Evolutionary conservation across 2,113 vertebrate species (phyloP).

Genomic region (Sinosuthora webbiana): DNA sequence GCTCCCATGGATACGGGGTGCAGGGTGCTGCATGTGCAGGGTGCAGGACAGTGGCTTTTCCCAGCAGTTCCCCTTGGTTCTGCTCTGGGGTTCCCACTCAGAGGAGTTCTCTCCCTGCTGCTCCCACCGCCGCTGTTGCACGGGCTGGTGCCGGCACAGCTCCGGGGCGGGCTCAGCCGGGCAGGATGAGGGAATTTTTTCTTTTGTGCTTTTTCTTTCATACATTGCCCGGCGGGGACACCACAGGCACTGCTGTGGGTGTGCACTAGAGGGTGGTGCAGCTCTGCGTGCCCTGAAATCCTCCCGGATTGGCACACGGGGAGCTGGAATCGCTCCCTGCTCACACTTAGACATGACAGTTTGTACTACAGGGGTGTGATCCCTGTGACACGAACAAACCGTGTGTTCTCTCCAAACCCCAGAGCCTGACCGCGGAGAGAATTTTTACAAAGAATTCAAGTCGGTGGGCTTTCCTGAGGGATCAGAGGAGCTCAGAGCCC

Average conservation of each 20-base stretch:
- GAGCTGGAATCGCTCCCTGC: neutral
- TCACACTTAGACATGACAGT: rapidly evolving
- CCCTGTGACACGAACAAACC: rapidly evolving
- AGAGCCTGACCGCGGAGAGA: rapidly evolving
- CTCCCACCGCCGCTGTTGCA: neutral
- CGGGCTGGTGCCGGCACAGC: rapidly evolving
- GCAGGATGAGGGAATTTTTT: neutral
- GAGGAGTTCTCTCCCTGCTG: neutral
- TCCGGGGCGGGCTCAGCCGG: neutral
- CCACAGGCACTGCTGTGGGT: neutral
- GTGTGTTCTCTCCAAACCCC: neutral
- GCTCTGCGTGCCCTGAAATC: neutral
- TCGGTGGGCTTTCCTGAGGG: neutral
- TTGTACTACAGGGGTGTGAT: rapidly evolving
- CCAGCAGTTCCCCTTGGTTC: neutral
- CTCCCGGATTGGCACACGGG: rapidly evolving
- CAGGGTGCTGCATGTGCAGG: no score
- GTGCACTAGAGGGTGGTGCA: neutral
- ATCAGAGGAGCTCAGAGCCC: neutral
- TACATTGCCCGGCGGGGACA: neutral
- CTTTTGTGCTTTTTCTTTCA: neutral
- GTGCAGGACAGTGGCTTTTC: neutral
- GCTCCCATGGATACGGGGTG: no score
- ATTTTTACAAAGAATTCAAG: neutral
- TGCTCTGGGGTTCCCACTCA: neutral